Base-by-base conservation (phyloP, 2,888 invertebrate genomes). In the Hirtodrosophila duncani region DNA sequence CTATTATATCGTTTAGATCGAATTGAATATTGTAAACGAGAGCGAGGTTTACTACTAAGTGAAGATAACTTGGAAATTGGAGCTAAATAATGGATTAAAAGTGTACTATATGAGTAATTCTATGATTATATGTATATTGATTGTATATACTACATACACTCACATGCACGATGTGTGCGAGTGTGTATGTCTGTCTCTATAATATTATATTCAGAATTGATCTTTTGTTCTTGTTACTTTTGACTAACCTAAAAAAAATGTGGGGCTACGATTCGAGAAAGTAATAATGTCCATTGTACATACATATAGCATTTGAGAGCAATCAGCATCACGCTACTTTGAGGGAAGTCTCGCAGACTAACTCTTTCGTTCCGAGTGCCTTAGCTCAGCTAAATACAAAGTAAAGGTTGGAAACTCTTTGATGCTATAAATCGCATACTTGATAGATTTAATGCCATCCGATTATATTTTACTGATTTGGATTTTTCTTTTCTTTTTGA, bases 401-500 rank as follows among this genome's bases (percentile, higher is more conserved):
- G 96, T 96, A 88, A 94, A 96, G 3, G 95, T 88, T 67, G 92
- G 91, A 63, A 91, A 90, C 53, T 91, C 89, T 61, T 91, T 90
- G 34, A 91, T 89, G 65, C 91, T 89, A 46, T 92, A 88, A 43
- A 93, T 83, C 70, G 91, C 91, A 87, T 97, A 97, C 67, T 92
- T 91, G 34, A 97, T 90, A 70, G 92, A 95, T 80, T 92, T 95
- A 38, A 97, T 88, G 4, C 98, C 98, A 83, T 98, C 97, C 63
- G 92, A 92, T 63, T 92, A 91, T 87, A 92, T 95, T 72, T 93
- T 91, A 83, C 93, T 93, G 65, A 92, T 92, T 93, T 8, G 97
- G 96, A 88, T 97, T 98, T 2, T 97, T 93, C 78, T 92, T 91
- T 72, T 96, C 94, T 82, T 94, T 94, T 77, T 92, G 92, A 88